Base-by-base conservation (phyloP, 1,140 invertebrate genomes). In the Brachystomella parvula region DNA sequence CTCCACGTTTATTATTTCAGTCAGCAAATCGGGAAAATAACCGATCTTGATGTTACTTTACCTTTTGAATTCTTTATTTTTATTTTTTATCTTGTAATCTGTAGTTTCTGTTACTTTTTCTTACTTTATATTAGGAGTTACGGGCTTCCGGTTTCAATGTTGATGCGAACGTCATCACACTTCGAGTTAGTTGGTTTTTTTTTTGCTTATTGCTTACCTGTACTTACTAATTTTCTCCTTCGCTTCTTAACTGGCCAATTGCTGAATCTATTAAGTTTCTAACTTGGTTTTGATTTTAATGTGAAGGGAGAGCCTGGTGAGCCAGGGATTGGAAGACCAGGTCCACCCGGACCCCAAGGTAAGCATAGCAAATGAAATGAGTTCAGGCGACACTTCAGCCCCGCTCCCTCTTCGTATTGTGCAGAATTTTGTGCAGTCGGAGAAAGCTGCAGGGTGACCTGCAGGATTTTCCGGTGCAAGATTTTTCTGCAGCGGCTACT, bases 291-390 rank as follows among this genome's bases (percentile, higher is more conserved):
- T 21, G 28, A 21, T 12, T 57, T 57, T 57, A 35, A 60, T 19
- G 31, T 65, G 61, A 75, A 94, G 91, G 92, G 92, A 49, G 89
- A 95, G 78, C 89, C 92, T 60, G 89, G 90, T 58, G 87, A 93
- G 77, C 89, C 90, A 21, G 92, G 92, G 44, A 89, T 90, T 29
- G 89, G 90, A 15, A 92, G 92, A 58, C 87, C 89, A 47, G 92
- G 92, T 29, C 66, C 66, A 2, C 63, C 66, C 12, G 69, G 66
- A 28, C 47, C 21, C 47, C 58, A 61, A n/a, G 68, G 68, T 44
- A 39, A 39, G 58, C 12, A 60, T 33, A 19, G 24, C 9, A 24
- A 15, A n/a, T n/a, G 15, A 9, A 21, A 12, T 57, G 53, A 57
- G 19, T 24, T 12, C 24, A 12, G 9, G 9, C 9, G 9, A 28